Evolutionary conservation across 2,888 invertebrate genomes (phyloP), one percentile per base, ranked within the genome.

Genomic region (Brassicogethes aeneus): DNA sequence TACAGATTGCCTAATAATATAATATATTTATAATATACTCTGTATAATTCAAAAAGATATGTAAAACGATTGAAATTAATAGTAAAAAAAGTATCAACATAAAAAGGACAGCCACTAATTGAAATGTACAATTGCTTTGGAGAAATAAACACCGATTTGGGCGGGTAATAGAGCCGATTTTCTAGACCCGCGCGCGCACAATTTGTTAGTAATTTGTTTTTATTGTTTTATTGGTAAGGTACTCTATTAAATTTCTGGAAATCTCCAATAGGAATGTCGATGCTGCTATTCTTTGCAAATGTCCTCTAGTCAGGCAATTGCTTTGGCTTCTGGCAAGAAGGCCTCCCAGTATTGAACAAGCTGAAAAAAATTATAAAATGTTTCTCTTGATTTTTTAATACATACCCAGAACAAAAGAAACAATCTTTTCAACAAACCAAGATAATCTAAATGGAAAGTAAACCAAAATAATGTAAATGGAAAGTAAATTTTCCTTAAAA

Each of bases 321-420:
- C 86, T 64, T 89, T 87, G 15, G 95, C 95, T 68, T 94, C 93
- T 0, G 96, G 96, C 53, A 94, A 73, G 72, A 97, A 97, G 15
- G 87, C 81, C 69, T 97, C 95, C 97, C 96, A 95, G 67, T 87
- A 86, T 65, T 91, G 88, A 53, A 91, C 85, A 33, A 93, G 73
- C 86, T 93, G 76, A 33, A 66, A 70, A 36, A 46, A 45, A 47
- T 51, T 41, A 29, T 38, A 23, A 17, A 29, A 42, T 16, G n/a
- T n/a, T n/a, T n/a, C 5, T 23, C 23, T 7, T 32, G 32, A 32
- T 32, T 32, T 32, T 32, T 32, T 23, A 7, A 23, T 23, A n/a
- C n/a, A n/a, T n/a, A n/a, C n/a, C n/a, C n/a, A n/a, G n/a, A n/a
- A n/a, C n/a, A n/a, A n/a, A n/a, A n/a, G n/a, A n/a, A n/a, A n/a